phyloP scores from a whole-genome alignment of 2,797 vertebrate genomes.

The Rhynchotus rufescens region DNA sequence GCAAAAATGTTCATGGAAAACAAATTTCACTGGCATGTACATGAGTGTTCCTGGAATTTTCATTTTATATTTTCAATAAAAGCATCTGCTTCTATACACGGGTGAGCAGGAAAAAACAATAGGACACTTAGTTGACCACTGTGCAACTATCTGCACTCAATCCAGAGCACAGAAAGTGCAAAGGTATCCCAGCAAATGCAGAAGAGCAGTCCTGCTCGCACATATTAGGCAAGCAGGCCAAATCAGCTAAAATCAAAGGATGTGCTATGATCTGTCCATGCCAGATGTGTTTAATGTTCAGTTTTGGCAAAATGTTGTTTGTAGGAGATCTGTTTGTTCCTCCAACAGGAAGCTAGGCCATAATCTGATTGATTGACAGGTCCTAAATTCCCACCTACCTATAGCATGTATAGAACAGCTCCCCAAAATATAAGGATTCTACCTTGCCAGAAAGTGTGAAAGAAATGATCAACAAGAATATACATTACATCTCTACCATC shows the following conservation, averaged over 20 bases:
- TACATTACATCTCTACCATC: neutral
- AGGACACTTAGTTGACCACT: neutral
- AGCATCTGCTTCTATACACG: constrained; percentile 1
- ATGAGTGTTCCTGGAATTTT: constrained; percentile 59
- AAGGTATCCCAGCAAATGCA: neutral
- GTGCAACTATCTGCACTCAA: neutral
- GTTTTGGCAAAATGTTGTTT: constrained; percentile 9
- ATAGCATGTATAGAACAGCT: neutral
- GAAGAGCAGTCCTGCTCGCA: neutral
- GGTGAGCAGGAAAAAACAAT: neutral
- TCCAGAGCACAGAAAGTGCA: neutral
- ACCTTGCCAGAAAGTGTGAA: neutral
- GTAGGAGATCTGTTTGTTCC: constrained; percentile 6
- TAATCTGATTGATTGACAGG: neutral
- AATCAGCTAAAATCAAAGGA: neutral
- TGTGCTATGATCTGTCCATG: neutral
- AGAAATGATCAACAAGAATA: neutral
- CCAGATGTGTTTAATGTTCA: neutral
- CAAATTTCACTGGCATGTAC: neutral
- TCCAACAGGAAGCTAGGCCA: neutral
- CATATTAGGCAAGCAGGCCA: neutral
- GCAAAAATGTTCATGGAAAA: constrained; percentile 55
- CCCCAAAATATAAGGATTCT: neutral
- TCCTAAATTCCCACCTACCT: neutral
- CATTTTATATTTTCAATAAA: constrained; percentile 50